phyloP scores from a whole-genome alignment of 2,888 invertebrate genomes.

The Furcula furcula region DNA sequence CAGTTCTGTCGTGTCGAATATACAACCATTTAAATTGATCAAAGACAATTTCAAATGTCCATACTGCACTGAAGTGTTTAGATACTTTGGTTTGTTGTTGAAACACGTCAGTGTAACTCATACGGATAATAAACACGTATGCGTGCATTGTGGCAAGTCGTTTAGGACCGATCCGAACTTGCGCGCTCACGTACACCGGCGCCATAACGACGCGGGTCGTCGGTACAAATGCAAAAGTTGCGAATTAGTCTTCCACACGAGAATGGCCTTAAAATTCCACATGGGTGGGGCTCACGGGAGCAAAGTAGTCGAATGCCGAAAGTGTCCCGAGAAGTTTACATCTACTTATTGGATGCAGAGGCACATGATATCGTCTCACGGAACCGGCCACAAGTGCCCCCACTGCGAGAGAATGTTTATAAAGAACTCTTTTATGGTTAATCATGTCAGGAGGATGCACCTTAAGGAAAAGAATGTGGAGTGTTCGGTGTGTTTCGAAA shows the following conservation, averaged over 20 bases:
- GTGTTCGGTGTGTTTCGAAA: slow-evolving; percentile 53
- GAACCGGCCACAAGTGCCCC: slow-evolving; percentile 53
- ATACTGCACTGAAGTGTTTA: slow-evolving; percentile 43
- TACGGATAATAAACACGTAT: slow-evolving; percentile 55
- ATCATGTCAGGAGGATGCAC: slow-evolving; percentile 57
- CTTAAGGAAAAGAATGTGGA: slow-evolving; percentile 63
- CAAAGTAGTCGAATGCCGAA: slow-evolving; percentile 44
- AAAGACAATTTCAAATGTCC: slow-evolving; percentile 58
- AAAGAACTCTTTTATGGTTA: slow-evolving; percentile 56
- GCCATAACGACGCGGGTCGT: slow-evolving; percentile 39
- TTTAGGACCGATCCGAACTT: slow-evolving; percentile 57
- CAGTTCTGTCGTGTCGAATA: slow-evolving; percentile 37
- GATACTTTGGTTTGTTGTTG: slow-evolving; percentile 53
- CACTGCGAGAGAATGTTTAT: slow-evolving; percentile 56
- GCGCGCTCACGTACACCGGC: slow-evolving; percentile 47
- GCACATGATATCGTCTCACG: slow-evolving; percentile 52
- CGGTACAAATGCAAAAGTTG: slow-evolving; percentile 48
- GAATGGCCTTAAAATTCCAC: slow-evolving; percentile 44
- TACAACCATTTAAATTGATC: slow-evolving; percentile 50
- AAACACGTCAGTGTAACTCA: slow-evolving; percentile 54
- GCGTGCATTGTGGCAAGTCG: slow-evolving; percentile 54
- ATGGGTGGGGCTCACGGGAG: slow-evolving; percentile 50
- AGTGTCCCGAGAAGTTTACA: slow-evolving; percentile 57
- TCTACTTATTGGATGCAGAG: slow-evolving; percentile 51
- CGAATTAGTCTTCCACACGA: slow-evolving; percentile 39